Evolutionary conservation across 1,140 invertebrate genomes (phyloP).

Genomic region (Meteorus sp.): DNA sequence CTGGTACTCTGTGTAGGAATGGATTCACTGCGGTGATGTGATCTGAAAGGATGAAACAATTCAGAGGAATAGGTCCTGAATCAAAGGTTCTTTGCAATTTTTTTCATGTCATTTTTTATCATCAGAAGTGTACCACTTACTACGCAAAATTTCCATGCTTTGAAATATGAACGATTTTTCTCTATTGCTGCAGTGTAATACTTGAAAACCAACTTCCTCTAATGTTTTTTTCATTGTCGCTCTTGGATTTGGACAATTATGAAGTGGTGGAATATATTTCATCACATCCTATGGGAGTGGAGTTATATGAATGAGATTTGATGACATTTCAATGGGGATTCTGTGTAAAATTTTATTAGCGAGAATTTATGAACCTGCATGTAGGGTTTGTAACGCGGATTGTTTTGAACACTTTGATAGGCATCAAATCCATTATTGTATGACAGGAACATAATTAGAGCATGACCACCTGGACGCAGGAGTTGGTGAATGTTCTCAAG

Average conservation of each 20-base stretch:
- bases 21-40: constrained; percentile 75
- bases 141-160: constrained; percentile 61
- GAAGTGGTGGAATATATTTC: constrained; percentile 52
- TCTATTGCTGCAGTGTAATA: constrained; percentile 66
- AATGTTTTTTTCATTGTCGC: constrained; percentile 65
- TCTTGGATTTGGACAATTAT: constrained; percentile 60
- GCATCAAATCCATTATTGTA: constrained; percentile 73
- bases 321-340: neutral
- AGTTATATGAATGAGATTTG: constrained; percentile 13
- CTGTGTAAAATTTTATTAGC: neutral
- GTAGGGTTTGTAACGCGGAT: constrained; percentile 66
- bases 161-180: constrained; percentile 68
- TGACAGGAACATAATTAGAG: constrained; percentile 70
- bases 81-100: constrained; percentile 3
- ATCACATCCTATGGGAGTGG: constrained; percentile 40
- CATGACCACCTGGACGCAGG: constrained; percentile 67
- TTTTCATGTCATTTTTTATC: neutral
- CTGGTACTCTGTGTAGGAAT: constrained; percentile 69
- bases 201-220: constrained; percentile 67
- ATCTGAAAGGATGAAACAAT: constrained; percentile 56
- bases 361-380: no score
- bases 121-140: constrained; percentile 51
- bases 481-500: constrained; percentile 69
- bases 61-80: constrained; percentile 3
- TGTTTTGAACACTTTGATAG: constrained; percentile 64